phyloP scores from a whole-genome alignment of 2,888 invertebrate species.

The Alentia gelatinosa region DNA sequence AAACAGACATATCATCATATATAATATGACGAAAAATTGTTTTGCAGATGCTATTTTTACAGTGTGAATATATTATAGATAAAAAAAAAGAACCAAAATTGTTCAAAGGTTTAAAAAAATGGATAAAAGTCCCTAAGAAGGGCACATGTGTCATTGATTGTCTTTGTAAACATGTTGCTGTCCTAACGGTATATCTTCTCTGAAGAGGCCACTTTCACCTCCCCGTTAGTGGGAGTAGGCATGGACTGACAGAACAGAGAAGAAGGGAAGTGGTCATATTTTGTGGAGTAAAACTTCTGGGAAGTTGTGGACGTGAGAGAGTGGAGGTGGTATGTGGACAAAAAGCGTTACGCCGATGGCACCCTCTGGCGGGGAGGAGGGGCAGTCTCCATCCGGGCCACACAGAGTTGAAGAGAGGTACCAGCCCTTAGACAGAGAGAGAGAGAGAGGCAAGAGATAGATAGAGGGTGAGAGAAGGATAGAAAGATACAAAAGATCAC shows the following conservation, averaged over 20 bases:
- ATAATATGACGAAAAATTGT: conserved; percentile 47
- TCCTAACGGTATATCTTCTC: background rate
- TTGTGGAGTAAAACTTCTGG: background rate
- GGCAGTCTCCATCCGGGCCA: background rate
- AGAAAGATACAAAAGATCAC: background rate
- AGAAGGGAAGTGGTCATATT: background rate
- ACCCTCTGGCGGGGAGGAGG: background rate
- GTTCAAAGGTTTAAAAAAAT: conserved; percentile 9
- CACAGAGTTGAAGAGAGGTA: conserved; percentile 19
- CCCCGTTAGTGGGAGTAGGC: background rate
- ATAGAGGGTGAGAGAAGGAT: background rate
- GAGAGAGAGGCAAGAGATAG: background rate
- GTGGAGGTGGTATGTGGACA: conserved; percentile 30
- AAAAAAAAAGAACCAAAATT: conserved; percentile 36
- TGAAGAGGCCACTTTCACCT: background rate
- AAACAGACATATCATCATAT: conserved; percentile 48
- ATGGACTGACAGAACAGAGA: background rate
- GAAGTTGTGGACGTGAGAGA: background rate
- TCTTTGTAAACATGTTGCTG: background rate
- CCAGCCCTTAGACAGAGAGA: background rate
- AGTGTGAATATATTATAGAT: conserved; percentile 50
- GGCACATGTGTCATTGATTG: conserved; percentile 34
- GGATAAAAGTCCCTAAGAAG: background rate
- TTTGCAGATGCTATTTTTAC: conserved; percentile 52
- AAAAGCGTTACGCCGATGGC: background rate